phyloP scores from a whole-genome alignment of 2,888 invertebrate species.

The Empis livida region DNA sequence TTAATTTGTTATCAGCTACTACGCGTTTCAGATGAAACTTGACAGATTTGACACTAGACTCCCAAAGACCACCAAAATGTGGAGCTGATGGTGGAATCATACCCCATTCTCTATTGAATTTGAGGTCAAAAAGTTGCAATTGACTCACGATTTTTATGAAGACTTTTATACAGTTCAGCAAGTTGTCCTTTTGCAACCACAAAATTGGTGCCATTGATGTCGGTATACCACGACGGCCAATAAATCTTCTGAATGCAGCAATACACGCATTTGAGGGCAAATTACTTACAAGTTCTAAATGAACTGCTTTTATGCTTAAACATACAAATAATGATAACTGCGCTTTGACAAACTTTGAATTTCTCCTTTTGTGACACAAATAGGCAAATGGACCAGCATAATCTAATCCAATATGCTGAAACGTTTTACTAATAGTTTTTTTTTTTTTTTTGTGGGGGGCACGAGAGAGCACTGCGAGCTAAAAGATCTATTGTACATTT shows the following conservation, averaged over 20 bases:
- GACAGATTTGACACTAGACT: constrained; percentile 18
- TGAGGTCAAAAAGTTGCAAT: no score
- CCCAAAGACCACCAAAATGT: constrained; percentile 11
- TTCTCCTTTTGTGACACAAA: constrained; percentile 5
- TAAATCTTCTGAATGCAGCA: background rate
- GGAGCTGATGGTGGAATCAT: no score
- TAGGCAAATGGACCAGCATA: constrained; percentile 9
- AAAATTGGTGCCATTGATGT: no score
- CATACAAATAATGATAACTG: constrained; percentile 12
- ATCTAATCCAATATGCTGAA: constrained; percentile 8
- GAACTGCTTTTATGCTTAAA: background rate
- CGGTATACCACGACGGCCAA: background rate
- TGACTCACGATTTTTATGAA: no score
- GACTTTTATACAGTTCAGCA: no score
- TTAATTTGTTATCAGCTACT: constrained; percentile 13
- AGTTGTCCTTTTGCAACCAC: no score
- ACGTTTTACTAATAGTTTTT: background rate
- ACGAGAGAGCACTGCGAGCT: no score
- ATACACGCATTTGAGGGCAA: background rate
- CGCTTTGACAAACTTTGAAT: constrained; percentile 10
- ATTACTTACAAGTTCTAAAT: background rate
- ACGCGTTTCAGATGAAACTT: constrained; percentile 18
- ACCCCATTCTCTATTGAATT: no score
- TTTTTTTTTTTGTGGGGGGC: no score
- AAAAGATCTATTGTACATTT: no score